Evolutionary conservation across 1,140 invertebrate species (phyloP).

Genomic region (Drosophila simulans): DNA sequence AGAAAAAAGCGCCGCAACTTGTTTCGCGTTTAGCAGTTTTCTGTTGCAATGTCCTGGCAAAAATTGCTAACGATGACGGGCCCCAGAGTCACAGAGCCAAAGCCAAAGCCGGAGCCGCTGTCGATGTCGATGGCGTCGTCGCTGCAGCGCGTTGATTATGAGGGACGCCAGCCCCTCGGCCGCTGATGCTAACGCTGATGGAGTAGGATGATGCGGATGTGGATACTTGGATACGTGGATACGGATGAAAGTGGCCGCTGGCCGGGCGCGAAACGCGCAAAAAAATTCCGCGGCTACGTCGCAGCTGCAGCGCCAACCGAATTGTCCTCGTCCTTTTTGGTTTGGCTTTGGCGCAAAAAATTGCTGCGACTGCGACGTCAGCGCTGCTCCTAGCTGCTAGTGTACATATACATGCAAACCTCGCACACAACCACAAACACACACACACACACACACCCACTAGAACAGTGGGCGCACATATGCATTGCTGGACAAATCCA

Average conservation of each 20-base stretch:
- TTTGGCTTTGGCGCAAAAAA: constrained; percentile 69
- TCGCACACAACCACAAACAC: constrained; percentile 21
- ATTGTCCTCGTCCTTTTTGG: constrained; percentile 78
- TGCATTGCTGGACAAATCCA: constrained; percentile 73
- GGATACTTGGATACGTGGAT: constrained; percentile 16
- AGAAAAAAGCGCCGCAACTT: constrained; percentile 84
- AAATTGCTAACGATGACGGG: constrained; percentile 81
- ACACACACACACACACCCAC: constrained; percentile 27
- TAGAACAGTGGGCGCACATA: constrained; percentile 45
- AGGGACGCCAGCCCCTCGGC: constrained; percentile 11
- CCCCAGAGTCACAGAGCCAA: constrained; percentile 57
- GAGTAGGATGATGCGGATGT: constrained; percentile 46
- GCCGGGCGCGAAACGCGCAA: constrained; percentile 47
- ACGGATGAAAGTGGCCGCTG: constrained; percentile 46
- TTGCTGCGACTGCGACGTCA: constrained; percentile 59
- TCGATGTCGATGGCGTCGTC: constrained; percentile 49
- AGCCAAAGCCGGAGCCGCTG: constrained; percentile 49
- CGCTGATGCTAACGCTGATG: constrained; percentile 3
- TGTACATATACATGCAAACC: constrained; percentile 61
- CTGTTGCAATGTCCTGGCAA: constrained; percentile 82
- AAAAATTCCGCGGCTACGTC: constrained; percentile 48
- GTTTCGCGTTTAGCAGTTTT: constrained; percentile 84
- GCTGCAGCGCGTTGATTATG: constrained; percentile 75
- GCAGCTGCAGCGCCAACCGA: constrained; percentile 58
- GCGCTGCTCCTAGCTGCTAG: constrained; percentile 59